Conservation (phyloP, 2,797 vertebrate genomes). For the Microctenopoma lineatum region DNA sequence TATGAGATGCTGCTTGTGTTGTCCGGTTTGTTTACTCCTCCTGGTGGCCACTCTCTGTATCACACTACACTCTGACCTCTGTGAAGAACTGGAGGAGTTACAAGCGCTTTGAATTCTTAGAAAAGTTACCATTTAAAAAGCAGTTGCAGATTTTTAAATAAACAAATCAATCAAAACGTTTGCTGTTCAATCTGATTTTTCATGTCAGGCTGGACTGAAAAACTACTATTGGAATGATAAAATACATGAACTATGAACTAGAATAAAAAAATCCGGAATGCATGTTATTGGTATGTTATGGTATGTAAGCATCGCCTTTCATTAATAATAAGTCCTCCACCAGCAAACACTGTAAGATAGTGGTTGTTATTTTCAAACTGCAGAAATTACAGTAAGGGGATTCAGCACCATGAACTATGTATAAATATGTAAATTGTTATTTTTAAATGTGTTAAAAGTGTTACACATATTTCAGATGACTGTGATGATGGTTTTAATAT, state of each 20-base stretch:
- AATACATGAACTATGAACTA: neutral
- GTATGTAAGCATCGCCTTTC: neutral
- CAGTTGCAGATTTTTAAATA: neutral
- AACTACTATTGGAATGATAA: neutral
- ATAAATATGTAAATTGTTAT: neutral
- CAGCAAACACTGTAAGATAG: neutral
- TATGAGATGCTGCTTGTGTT: slow-evolving; percentile 75
- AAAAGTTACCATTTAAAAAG: neutral
- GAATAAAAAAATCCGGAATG: neutral
- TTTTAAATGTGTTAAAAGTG: neutral
- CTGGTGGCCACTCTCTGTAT: slow-evolving; percentile 84
- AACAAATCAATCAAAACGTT: no score
- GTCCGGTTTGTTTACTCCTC: slow-evolving; percentile 88
- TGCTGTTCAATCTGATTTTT: neutral
- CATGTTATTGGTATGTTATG: neutral
- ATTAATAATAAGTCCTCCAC: neutral
- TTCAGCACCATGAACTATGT: neutral
- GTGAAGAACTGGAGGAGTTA: slow-evolving; percentile 2
- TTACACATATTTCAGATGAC: neutral
- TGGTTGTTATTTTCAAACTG: neutral
- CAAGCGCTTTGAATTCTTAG: neutral
- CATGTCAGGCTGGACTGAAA: no score
- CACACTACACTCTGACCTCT: slow-evolving; percentile 73
- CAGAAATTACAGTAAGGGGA: neutral
- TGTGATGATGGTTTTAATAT: neutral